A percentile compares a stretch with the other conserved stretches of the same genome.
phyloP scores from a whole-genome alignment of 2,113 vertebrate species.

The Galbula dea region DNA sequence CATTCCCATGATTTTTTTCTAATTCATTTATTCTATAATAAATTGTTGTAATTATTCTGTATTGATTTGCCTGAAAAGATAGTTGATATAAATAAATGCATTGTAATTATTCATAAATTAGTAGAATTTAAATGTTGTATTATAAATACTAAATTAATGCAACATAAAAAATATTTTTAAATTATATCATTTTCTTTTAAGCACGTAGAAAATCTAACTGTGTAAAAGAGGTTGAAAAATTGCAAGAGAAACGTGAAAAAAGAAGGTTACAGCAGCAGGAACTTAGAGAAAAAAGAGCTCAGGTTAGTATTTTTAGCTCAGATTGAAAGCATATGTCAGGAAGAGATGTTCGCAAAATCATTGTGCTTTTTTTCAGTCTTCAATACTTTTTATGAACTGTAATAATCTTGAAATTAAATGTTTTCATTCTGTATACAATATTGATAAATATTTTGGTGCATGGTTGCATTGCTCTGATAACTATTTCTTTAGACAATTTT shows the following conservation, averaged over 20 bases:
- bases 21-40: background rate
- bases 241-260: slow-evolving; percentile 96
- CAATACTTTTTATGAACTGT: background rate
- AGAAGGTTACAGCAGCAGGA: slow-evolving; percentile 94
- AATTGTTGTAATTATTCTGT: background rate
- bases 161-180: background rate
- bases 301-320: slow-evolving; percentile 74
- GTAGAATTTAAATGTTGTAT: background rate
- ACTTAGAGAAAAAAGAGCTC: slow-evolving; percentile 93
- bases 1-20: slow-evolving; percentile 4
- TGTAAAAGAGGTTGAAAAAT: slow-evolving; percentile 97
- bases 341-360: background rate
- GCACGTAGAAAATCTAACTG: slow-evolving; percentile 97
- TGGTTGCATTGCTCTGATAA: background rate
- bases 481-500: background rate
- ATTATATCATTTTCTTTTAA: slow-evolving; percentile 56
- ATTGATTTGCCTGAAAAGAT: background rate
- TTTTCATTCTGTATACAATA: background rate
- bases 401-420: background rate
- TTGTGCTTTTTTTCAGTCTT: background rate
- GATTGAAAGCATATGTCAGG: background rate
- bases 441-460: background rate
- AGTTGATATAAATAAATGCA: background rate
- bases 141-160: background rate
- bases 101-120: background rate